These are phyloP conservation scores for Dendrocincla tyrannina DNA, from an alignment of 2,797 vertebrate species.

Conservation along the genomic window DNA sequence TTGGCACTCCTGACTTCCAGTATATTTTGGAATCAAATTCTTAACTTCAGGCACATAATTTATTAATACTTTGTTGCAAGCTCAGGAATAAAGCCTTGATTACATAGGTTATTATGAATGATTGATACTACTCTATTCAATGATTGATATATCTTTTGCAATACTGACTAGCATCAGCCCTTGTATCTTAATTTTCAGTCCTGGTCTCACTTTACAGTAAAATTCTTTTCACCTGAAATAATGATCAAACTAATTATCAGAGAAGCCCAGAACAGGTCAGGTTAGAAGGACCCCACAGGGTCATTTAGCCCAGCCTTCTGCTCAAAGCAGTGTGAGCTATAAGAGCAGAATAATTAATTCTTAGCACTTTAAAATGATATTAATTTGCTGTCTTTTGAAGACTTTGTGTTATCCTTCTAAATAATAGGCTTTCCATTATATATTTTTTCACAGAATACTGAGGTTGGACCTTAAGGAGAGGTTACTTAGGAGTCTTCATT, in stretches of 20 bases:
- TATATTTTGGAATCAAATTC: not conserved
- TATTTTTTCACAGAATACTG: not conserved
- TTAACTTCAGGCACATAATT: not conserved
- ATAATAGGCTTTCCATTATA: not conserved
- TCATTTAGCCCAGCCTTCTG: not conserved
- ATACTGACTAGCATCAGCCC: not conserved
- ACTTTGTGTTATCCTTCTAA: not conserved
- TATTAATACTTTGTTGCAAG: not conserved
- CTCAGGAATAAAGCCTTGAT: not conserved
- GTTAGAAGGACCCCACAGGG: not conserved
- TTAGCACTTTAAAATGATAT: not conserved
- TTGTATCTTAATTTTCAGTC: not conserved
- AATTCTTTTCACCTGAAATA: not conserved
- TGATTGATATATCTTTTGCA: not conserved
- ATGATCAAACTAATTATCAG: not conserved
- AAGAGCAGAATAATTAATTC: not conserved
- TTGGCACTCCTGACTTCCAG: not conserved
- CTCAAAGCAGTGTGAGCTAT: not conserved
- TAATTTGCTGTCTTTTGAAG: not conserved
- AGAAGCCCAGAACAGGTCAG: not conserved
- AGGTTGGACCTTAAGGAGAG: not conserved
- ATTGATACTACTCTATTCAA: not conserved
- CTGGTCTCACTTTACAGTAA: not conserved
- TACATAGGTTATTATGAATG: not conserved
- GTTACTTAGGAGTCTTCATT: not conserved